These are phyloP conservation scores for Numenius arquata DNA, from an alignment of 2,113 vertebrate species.

Conservation along the genomic window DNA sequence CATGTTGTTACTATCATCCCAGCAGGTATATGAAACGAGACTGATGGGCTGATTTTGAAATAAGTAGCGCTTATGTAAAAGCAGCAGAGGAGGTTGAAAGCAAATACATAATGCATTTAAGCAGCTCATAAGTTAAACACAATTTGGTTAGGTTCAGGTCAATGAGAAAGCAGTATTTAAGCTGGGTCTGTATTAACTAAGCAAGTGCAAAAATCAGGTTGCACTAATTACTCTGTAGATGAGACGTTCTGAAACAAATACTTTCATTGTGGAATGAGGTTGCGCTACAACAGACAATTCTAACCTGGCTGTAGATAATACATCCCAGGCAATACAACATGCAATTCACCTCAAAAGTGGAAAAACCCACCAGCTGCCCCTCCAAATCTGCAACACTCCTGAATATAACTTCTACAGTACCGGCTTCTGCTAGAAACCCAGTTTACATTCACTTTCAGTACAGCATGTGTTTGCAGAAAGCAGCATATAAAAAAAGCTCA, in stretches of 20 bases:
- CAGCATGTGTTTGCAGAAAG: not conserved
- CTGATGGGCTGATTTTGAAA: not conserved
- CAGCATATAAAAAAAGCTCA: slow-evolving; percentile 4
- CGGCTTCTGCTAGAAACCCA: not conserved
- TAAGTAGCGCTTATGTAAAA: not conserved
- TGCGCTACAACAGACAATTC: not conserved
- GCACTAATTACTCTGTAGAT: not conserved
- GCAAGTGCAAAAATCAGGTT: not conserved
- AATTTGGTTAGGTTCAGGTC: not conserved
- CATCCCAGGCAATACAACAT: not conserved
- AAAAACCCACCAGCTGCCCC: not conserved
- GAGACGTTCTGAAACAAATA: not conserved
- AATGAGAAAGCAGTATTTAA: not conserved
- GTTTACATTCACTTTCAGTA: not conserved
- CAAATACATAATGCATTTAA: not conserved
- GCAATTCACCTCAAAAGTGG: not conserved
- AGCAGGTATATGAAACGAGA: not conserved
- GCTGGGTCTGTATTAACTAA: not conserved
- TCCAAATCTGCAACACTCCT: not conserved
- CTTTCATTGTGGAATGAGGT: rapidly evolving
- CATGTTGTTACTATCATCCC: not conserved
- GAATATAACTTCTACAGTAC: not conserved
- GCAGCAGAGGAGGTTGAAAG: not conserved
- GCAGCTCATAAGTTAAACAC: not conserved
- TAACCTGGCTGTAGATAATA: rapidly evolving